Evolutionary conservation across 2,797 vertebrate species (phyloP).

Genomic region (Hemibagrus guttatus): DNA sequence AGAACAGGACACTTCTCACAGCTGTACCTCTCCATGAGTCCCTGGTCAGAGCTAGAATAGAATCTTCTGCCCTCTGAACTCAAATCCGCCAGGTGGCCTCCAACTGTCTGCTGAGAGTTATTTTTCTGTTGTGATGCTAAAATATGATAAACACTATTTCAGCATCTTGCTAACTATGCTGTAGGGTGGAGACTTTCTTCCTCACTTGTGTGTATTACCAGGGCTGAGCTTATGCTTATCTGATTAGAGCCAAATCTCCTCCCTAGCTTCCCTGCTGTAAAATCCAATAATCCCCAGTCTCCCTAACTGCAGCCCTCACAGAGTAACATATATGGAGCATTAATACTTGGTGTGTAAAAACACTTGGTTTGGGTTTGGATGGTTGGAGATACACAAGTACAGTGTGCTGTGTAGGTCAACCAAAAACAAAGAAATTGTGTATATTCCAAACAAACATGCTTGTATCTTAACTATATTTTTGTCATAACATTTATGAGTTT

Average conservation of each 20-base stretch:
- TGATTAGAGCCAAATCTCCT: constrained; percentile 57
- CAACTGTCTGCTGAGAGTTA: constrained; percentile 1
- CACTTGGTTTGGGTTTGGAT: not conserved
- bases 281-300: constrained; percentile 55
- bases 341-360: not conserved
- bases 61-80: constrained; percentile 45
- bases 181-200: constrained; percentile 13
- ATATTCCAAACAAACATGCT: not conserved
- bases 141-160: constrained; percentile 9
- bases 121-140: constrained; percentile 36
- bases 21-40: constrained; percentile 15
- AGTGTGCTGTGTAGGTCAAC: not conserved
- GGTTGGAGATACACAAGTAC: not conserved
- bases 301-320: constrained; percentile 31
- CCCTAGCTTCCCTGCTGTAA: constrained; percentile 43
- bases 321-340: not conserved
- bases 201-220: constrained; percentile 37
- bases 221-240: constrained; percentile 46
- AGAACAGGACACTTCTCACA: constrained; percentile 48
- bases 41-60: constrained; percentile 36
- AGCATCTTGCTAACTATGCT: constrained; percentile 26
- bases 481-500: not conserved
- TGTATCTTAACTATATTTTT: not conserved
- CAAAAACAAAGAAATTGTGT: not conserved
- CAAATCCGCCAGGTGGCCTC: constrained; percentile 14